phyloP scores from a whole-genome alignment of 2,797 vertebrate species.

The Propithecus deckenii region DNA sequence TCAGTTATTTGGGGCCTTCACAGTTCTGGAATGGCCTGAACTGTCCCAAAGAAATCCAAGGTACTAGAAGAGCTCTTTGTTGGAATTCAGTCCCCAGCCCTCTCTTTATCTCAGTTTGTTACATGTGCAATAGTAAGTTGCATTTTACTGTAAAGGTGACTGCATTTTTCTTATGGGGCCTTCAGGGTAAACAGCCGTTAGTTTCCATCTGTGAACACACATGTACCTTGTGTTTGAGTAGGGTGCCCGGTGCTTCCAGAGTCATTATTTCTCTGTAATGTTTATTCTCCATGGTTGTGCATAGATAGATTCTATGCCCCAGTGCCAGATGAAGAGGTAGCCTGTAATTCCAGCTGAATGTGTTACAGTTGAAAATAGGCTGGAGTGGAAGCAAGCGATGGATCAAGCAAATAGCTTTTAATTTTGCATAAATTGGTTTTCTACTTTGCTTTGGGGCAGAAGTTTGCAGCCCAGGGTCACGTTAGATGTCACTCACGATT shows the following conservation, averaged over 20 bases:
- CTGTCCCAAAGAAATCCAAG: not conserved
- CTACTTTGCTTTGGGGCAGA: conserved; percentile 75
- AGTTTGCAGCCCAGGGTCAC: conserved; percentile 60
- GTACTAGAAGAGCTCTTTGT: not conserved
- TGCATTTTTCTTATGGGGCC: conserved; percentile 73
- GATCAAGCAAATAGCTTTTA: conserved; percentile 77
- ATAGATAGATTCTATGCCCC: conserved; percentile 63
- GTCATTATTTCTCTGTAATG: conserved; percentile 68
- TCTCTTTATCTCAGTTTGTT: conserved; percentile 25
- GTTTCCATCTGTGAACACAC: conserved; percentile 74
- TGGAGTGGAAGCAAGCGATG: not conserved
- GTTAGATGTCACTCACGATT: not conserved
- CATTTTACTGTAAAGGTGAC: conserved; percentile 80
- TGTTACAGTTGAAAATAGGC: conserved; percentile 44
- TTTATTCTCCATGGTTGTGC: conserved; percentile 64
- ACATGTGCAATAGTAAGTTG: conserved; percentile 41
- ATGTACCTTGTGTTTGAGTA: conserved; percentile 59
- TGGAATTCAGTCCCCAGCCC: conserved; percentile 21
- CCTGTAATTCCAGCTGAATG: conserved; percentile 36
- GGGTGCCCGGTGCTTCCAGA: not conserved
- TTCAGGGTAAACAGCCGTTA: conserved; percentile 73
- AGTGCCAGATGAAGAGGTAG: conserved; percentile 5
- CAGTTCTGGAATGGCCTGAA: not conserved
- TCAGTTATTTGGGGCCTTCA: not conserved
- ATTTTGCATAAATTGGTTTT: conserved; percentile 74